Percentiles rank a stretch among this genome's conserved stretches.
phyloP scores from a whole-genome alignment of 2,797 vertebrate genomes.

The Catostomus latipinnis region DNA sequence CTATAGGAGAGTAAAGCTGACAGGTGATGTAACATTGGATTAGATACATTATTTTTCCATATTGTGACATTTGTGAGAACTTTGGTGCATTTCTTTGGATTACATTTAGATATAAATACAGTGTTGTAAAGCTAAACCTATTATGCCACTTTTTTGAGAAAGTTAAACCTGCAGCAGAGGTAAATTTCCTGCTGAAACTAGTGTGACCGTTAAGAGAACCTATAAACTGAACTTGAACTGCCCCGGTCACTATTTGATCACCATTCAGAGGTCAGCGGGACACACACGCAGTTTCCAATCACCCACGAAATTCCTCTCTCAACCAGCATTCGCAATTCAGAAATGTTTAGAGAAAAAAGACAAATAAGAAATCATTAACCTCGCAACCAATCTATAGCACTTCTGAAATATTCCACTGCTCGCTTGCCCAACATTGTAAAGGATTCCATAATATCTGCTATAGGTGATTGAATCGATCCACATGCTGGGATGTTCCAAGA shows the following conservation, averaged over 20 bases:
- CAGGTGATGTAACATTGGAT: neutral
- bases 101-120: too few species aligned
- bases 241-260: slow-evolving; percentile 32
- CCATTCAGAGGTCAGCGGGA: slow-evolving; percentile 46
- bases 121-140: neutral
- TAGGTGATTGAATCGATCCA: slow-evolving; percentile 74
- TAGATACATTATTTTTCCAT: neutral
- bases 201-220: slow-evolving; percentile 60
- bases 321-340: neutral
- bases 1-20: neutral
- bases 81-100: neutral
- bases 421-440: slow-evolving; percentile 4
- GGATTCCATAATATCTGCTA: neutral
- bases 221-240: slow-evolving; percentile 80
- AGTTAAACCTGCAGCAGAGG: neutral
- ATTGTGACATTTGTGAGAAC: neutral
- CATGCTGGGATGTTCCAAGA: slow-evolving; percentile 74
- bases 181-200: neutral
- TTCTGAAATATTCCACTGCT: neutral
- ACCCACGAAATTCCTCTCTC: neutral
- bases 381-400: slow-evolving; percentile 15
- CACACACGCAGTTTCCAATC: slow-evolving; percentile 17
- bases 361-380: slow-evolving; percentile 37
- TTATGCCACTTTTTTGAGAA: neutral
- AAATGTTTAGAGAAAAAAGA: slow-evolving; percentile 19